Conservation (phyloP, 2,888 invertebrate genomes). For the Parnassius mnemosyne region DNA sequence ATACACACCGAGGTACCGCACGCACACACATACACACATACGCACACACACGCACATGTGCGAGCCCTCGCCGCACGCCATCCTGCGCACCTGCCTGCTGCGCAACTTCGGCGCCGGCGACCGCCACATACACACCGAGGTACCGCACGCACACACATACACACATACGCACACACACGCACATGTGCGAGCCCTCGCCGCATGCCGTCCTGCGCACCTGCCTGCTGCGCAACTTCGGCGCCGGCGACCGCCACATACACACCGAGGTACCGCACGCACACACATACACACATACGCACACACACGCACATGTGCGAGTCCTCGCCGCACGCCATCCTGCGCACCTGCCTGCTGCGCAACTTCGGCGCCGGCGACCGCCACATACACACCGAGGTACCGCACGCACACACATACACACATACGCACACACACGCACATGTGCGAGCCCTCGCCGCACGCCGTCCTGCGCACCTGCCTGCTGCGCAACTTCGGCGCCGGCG, state of each 20-base stretch:
- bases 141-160: no score
- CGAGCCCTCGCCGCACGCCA: no score
- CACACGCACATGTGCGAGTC: no score
- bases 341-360: constrained; percentile 95
- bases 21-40: constrained; percentile 1
- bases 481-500: constrained; percentile 94
- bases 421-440: no score
- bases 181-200: background rate
- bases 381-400: constrained; percentile 88
- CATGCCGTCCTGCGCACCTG: no score
- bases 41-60: constrained; percentile 1
- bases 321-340: constrained; percentile 69
- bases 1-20: constrained; percentile 87
- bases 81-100: no score
- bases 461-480: constrained; percentile 89
- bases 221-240: no score
- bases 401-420: background rate
- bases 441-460: constrained; percentile 66
- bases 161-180: background rate
- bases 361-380: constrained; percentile 94
- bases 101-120: no score
- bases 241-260: no score
- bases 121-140: no score
- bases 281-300: no score
- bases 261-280: no score